Evolutionary conservation across 2,888 invertebrate species (phyloP).

Genomic region (Dermolepida albohirtum): DNA sequence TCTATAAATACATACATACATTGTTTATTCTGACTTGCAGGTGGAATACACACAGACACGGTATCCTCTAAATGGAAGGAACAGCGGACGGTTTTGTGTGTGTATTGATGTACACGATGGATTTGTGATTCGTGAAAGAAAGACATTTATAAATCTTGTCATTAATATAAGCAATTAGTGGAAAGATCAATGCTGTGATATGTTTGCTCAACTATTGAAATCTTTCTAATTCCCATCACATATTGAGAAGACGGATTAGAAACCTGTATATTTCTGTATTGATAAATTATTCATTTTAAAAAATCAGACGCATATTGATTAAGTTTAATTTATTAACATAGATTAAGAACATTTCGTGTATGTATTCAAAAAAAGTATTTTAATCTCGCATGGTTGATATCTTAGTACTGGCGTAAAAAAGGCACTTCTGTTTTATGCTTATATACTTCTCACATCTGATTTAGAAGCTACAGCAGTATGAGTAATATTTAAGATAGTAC

Average conservation of each 20-base stretch:
- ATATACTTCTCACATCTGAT: too few relatives aligned
- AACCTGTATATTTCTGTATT: slow-evolving; percentile 16
- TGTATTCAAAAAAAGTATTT: not conserved
- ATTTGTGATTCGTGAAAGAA: not conserved
- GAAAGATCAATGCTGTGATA: not conserved
- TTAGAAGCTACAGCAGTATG: too few relatives aligned
- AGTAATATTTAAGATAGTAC: too few relatives aligned
- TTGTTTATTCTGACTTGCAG: not conserved
- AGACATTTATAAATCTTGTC: slow-evolving; percentile 2
- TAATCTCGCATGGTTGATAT: slow-evolving; percentile 8
- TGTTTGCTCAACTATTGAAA: not conserved
- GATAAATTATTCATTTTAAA: slow-evolving; percentile 13
- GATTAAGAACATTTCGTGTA: slow-evolving; percentile 7
- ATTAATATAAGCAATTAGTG: slow-evolving; percentile 12
- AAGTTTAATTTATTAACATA: slow-evolving; percentile 32
- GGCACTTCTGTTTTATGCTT: not conserved
- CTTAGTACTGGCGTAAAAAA: not conserved
- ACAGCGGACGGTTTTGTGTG: too few relatives aligned
- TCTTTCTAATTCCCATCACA: not conserved
- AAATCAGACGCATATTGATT: slow-evolving; percentile 24
- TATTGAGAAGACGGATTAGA: slow-evolving; percentile 2
- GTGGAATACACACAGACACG: too few relatives aligned
- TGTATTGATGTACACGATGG: not conserved
- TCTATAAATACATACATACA: not conserved
- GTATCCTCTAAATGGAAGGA: too few relatives aligned